These are phyloP conservation scores for Frieseomelitta varia DNA, from an alignment of 1,140 invertebrate species.

Conservation along the genomic window DNA sequence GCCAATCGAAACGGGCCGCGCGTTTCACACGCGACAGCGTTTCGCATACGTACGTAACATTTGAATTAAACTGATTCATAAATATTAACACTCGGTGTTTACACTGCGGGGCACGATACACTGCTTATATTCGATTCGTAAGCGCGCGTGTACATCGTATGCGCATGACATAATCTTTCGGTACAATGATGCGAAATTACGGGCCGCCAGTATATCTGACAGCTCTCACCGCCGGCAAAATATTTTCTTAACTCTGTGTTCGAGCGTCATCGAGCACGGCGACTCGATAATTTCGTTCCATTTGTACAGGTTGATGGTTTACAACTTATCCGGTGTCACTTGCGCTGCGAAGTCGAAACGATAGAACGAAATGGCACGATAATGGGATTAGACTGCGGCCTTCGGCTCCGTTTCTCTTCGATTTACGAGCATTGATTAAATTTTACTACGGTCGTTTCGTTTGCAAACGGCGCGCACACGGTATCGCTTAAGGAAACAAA, in stretches of 20 bases:
- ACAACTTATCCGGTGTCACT: neutral
- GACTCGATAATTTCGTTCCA: neutral
- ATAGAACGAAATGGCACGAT: neutral
- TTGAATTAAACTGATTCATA: conserved; percentile 47
- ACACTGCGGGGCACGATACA: conserved; percentile 24
- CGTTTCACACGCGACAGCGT: neutral
- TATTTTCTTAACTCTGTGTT: conserved; percentile 4
- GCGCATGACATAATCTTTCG: conserved; percentile 15
- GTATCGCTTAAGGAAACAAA: neutral
- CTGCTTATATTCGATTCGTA: conserved; percentile 4
- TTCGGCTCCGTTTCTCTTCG: neutral
- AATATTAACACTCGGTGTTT: conserved; percentile 43
- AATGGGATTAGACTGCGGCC: neutral
- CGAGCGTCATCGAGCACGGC: neutral
- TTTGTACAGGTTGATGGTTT: no score
- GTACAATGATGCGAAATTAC: conserved; percentile 21
- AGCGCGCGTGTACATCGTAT: neutral
- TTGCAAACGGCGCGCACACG: neutral
- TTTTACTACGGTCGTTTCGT: neutral
- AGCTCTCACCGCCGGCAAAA: neutral
- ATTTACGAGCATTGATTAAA: neutral
- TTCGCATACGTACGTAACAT: neutral
- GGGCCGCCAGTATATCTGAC: neutral
- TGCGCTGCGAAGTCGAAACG: neutral
- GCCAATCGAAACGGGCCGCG: neutral